Evolutionary conservation across 1,140 invertebrate species (phyloP).

Genomic region (Sinella curviseta): DNA sequence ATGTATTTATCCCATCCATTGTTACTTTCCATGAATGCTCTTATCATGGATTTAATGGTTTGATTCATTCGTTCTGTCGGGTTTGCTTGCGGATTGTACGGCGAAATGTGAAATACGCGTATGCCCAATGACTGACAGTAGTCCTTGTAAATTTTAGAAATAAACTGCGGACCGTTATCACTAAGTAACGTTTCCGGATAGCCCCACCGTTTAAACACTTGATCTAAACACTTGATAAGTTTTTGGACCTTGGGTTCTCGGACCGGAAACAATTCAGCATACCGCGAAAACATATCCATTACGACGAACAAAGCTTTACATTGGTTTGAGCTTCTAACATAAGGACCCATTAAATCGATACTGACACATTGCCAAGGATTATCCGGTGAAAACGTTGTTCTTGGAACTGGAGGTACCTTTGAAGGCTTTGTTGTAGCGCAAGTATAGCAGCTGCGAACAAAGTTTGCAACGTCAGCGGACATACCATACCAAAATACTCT

Average conservation of each 20-base stretch:
- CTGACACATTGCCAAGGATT: conserved; percentile 44
- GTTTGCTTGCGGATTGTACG: conserved; percentile 46
- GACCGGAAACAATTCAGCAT: conserved; percentile 56
- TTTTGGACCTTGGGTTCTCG: conserved; percentile 50
- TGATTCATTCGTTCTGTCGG: conserved; percentile 42
- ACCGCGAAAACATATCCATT: conserved; percentile 56
- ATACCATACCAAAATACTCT: conserved; percentile 3
- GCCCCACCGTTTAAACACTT: neutral
- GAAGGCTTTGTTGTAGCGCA: neutral
- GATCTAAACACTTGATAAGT: conserved; percentile 2
- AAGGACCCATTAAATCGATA: conserved; percentile 47
- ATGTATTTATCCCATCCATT: conserved; percentile 53
- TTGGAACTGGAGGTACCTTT: neutral
- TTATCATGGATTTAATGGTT: conserved; percentile 44
- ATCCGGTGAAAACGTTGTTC: neutral
- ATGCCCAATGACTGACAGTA: conserved; percentile 13
- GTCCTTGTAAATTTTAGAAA: neutral
- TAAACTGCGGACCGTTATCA: conserved; percentile 35
- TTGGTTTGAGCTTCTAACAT: conserved; percentile 48
- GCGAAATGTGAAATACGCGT: conserved; percentile 33
- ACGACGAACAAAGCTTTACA: conserved; percentile 54
- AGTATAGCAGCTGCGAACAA: neutral
- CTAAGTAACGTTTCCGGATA: conserved; percentile 18
- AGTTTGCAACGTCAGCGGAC: neutral
- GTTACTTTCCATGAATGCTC: conserved; percentile 39